A percentile compares a stretch with the other conserved stretches of the same genome.
Conservation (phyloP, 2,797 vertebrate genomes). For the Carapus acus region DNA sequence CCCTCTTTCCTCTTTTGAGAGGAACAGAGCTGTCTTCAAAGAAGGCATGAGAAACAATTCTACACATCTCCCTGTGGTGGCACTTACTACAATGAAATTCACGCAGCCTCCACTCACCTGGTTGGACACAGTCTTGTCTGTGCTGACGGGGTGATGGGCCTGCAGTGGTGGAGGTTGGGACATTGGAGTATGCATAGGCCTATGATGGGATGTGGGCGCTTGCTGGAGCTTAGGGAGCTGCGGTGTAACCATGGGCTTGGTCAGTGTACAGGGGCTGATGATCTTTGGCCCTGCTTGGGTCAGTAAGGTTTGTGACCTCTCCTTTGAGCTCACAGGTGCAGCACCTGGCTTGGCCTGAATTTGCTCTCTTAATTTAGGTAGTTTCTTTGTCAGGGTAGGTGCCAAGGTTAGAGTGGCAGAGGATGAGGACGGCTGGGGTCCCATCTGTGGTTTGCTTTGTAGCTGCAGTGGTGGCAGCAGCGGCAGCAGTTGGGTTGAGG, state of each 20-base stretch:
- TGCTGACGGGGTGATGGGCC: conserved; percentile 82
- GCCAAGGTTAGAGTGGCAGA: conserved; percentile 57
- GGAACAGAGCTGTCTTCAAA: too few species aligned
- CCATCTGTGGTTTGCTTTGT: conserved; percentile 71
- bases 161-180: conserved; percentile 84
- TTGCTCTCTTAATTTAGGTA: conserved; percentile 69
- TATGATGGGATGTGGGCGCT: conserved; percentile 90
- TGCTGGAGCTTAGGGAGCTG: conserved; percentile 95
- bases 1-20: too few species aligned
- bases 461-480: conserved; percentile 55
- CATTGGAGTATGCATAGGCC: conserved; percentile 86
- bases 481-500: conserved; percentile 37
- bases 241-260: conserved; percentile 79
- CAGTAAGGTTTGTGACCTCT: conserved; percentile 66
- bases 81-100: too few species aligned
- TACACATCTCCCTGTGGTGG: too few species aligned
- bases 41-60: too few species aligned
- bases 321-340: conserved; percentile 65
- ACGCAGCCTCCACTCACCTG: conserved; percentile 76
- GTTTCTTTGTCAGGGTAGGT: conserved; percentile 70
- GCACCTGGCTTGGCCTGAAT: conserved; percentile 61
- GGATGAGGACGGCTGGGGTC: conserved; percentile 72
- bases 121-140: conserved; percentile 79
- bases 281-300: conserved; percentile 76
- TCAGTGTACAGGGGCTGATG: conserved; percentile 46